A percentile compares a stretch with the other conserved stretches of the same genome.
phyloP scores from a whole-genome alignment of 2,797 vertebrate species.

The Thamnophis elegans region DNA sequence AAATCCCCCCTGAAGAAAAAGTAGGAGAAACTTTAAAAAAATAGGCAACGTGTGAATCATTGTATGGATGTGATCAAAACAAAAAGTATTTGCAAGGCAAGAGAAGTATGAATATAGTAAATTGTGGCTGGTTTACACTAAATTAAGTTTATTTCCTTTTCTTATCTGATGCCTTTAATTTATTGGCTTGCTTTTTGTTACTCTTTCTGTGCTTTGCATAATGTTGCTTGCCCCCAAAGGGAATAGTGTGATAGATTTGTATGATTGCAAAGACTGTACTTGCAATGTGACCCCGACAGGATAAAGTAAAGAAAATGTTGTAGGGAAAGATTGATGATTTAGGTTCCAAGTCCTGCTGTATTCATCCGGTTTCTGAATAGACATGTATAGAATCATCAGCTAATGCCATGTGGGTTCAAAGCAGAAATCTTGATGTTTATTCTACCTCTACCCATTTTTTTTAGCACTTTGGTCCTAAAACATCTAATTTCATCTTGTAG shows the following conservation, averaged over 20 bases:
- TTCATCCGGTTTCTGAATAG: background rate
- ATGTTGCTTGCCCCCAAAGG: background rate
- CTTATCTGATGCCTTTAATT: background rate
- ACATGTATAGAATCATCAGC: background rate
- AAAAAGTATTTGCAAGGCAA: background rate
- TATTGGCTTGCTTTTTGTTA: background rate
- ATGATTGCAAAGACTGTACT: conserved; percentile 54
- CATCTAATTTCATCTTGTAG: conserved; percentile 10
- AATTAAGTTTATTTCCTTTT: background rate
- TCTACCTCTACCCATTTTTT: background rate
- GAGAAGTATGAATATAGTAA: background rate
- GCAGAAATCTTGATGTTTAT: conserved; percentile 26
- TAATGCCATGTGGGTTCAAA: background rate
- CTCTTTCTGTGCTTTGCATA: background rate
- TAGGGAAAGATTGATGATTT: conserved; percentile 48
- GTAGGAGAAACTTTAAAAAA: background rate
- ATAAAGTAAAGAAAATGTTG: conserved; percentile 50
- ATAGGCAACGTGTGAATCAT: background rate
- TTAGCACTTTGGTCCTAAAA: conserved; percentile 15
- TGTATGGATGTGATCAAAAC: background rate
- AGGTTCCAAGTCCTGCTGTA: background rate
- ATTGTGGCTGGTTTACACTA: background rate
- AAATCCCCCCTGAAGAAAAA: background rate
- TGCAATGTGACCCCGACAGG: conserved; percentile 35
- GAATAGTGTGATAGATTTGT: background rate